Evolutionary conservation across 2,113 vertebrate species (phyloP).

Genomic region (Osmerus eperlanus): DNA sequence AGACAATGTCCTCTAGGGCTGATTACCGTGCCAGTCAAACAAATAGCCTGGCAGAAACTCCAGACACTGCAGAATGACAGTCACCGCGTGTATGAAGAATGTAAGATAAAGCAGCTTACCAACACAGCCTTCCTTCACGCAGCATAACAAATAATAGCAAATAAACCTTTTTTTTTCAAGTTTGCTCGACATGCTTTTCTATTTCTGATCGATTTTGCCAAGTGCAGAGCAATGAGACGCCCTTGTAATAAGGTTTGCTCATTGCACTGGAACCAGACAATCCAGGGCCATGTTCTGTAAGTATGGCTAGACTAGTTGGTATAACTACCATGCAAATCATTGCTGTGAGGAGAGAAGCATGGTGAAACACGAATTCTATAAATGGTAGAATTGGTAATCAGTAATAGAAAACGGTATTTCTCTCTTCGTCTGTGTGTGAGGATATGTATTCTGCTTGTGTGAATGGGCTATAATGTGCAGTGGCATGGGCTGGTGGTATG

Average conservation of each 20-base stretch:
- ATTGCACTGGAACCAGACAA: too few relatives aligned
- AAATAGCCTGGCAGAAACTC: conserved; percentile 26
- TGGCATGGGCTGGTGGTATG: conserved; percentile 15
- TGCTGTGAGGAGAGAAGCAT: too few relatives aligned
- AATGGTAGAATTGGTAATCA: too few relatives aligned
- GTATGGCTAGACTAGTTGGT: too few relatives aligned
- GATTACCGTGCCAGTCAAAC: conserved; percentile 46
- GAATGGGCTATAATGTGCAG: conserved; percentile 12
- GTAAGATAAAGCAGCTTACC: conserved; percentile 22
- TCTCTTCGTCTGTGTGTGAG: conserved; percentile 1
- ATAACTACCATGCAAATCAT: too few relatives aligned
- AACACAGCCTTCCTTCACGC: conserved; percentile 25
- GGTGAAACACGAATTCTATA: too few relatives aligned
- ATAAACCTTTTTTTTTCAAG: background rate
- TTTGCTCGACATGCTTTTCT: too few relatives aligned
- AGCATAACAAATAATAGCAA: conserved; percentile 9
- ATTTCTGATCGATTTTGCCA: too few relatives aligned
- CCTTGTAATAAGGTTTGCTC: too few relatives aligned
- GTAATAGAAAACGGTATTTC: background rate
- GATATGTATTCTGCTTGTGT: background rate
- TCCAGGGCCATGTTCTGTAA: too few relatives aligned
- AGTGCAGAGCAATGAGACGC: too few relatives aligned
- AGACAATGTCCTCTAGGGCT: conserved; percentile 43
- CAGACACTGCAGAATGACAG: conserved; percentile 7
- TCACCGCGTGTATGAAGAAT: conserved; percentile 29